A percentile compares a stretch with the other conserved stretches of the same genome.
These are phyloP conservation scores for Diorhabda carinulata DNA, from an alignment of 1,140 invertebrate species.

Conservation along the genomic window DNA sequence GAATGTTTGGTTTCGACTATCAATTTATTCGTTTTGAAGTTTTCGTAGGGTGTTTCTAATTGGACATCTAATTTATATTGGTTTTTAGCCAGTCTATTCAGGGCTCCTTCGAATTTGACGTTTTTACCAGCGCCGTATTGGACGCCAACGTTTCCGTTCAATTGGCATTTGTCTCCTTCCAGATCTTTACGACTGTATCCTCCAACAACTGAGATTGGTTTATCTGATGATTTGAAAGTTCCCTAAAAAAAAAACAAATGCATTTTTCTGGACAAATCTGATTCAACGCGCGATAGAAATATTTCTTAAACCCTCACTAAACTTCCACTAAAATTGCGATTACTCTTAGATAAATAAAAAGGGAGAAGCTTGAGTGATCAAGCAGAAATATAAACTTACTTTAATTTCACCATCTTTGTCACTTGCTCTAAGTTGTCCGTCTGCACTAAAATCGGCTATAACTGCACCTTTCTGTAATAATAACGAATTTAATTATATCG, in stretches of 20 bases:
- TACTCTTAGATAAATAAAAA: conserved; percentile 3
- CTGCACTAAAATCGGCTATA: conserved; percentile 29
- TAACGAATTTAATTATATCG: neutral
- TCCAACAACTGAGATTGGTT: conserved; percentile 28
- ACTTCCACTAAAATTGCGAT: neutral
- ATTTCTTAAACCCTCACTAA: too few relatives aligned
- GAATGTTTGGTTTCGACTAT: conserved; percentile 52
- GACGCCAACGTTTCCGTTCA: conserved; percentile 43
- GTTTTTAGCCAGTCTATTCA: conserved; percentile 46
- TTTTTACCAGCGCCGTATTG: conserved; percentile 57
- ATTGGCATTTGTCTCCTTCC: conserved; percentile 19
- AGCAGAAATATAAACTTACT: conserved; percentile 14
- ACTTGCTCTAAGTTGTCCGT: conserved; percentile 35
- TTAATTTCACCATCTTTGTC: conserved; percentile 29
- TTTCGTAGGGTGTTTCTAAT: conserved; percentile 52
- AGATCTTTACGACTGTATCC: conserved; percentile 28
- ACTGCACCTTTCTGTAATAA: conserved; percentile 19
- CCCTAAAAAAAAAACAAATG: conserved; percentile 6
- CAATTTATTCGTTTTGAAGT: conserved; percentile 55
- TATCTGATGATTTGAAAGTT: conserved; percentile 30
- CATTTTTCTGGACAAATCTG: too few relatives aligned
- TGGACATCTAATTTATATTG: conserved; percentile 47
- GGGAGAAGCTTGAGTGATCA: too few relatives aligned
- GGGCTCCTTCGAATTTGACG: conserved; percentile 45
- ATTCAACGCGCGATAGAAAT: too few relatives aligned